Conservation (phyloP, 2,888 invertebrate species). For the Macrosoma leucophasiata region DNA sequence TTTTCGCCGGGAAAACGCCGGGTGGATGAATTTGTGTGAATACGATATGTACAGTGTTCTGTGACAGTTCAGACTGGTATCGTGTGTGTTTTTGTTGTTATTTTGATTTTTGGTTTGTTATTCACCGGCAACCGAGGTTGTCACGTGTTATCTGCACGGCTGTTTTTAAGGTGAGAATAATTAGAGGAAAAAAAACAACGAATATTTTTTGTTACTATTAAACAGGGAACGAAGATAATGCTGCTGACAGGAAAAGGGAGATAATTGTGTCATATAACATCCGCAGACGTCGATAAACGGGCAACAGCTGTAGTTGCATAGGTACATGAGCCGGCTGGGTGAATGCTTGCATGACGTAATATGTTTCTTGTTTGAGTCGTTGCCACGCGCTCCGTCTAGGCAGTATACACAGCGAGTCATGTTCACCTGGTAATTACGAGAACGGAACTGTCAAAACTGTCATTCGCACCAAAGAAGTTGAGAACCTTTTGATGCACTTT, state of each 20-base stretch:
- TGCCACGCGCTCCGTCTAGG: conserved; percentile 31
- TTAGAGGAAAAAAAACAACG: conserved; percentile 6
- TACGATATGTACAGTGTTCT: conserved; percentile 41
- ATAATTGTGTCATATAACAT: conserved; percentile 38
- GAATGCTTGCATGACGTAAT: conserved; percentile 42
- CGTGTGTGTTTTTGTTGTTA: conserved; percentile 37
- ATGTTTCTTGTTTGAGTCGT: conserved; percentile 31
- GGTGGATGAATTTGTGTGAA: conserved; percentile 39
- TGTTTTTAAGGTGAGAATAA: conserved; percentile 25
- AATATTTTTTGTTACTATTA: conserved; percentile 18
- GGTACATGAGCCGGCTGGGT: conserved; percentile 26
- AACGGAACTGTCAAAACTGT: no score
- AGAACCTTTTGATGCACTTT: no score
- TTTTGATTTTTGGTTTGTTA: conserved; percentile 24
- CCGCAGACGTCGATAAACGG: conserved; percentile 41
- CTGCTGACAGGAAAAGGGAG: conserved; percentile 39
- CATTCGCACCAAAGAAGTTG: no score
- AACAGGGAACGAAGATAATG: no score
- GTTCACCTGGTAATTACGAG: no score
- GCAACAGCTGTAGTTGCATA: conserved; percentile 35
- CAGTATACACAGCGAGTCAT: no score
- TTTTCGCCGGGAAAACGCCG: conserved; percentile 65
- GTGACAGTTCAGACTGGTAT: conserved; percentile 41
- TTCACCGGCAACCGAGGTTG: conserved; percentile 36
- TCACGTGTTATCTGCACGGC: conserved; percentile 41